A percentile compares a stretch with the other conserved stretches of the same genome.
phyloP scores from a whole-genome alignment of 1,140 invertebrate genomes.

The Homalodisca vitripennis region DNA sequence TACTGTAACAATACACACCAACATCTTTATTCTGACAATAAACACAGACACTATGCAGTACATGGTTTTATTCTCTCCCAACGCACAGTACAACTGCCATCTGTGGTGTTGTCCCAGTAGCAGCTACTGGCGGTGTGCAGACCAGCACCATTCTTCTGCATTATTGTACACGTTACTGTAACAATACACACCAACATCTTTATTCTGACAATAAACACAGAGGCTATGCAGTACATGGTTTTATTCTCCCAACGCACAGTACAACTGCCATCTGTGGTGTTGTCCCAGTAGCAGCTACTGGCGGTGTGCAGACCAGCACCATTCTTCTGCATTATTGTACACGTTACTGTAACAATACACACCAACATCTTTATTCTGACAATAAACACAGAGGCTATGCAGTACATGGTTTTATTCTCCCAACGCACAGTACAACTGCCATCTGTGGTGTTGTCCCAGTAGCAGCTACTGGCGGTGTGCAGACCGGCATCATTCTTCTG shows the following conservation, averaged over 20 bases:
- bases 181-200: too few relatives aligned
- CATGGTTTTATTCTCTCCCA: conserved; percentile 99
- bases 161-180: conserved; percentile 92
- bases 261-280: conserved; percentile 92
- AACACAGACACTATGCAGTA: conserved; percentile 96
- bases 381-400: too few relatives aligned
- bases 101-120: conserved; percentile 95
- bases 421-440: conserved; percentile 95
- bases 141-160: conserved; percentile 97
- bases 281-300: conserved; percentile 97
- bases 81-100: conserved; percentile 94
- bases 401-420: too few relatives aligned
- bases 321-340: conserved; percentile 98
- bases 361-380: too few relatives aligned
- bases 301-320: conserved; percentile 95
- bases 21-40: too few relatives aligned
- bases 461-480: conserved; percentile 95
- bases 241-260: conserved; percentile 99
- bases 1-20: too few relatives aligned
- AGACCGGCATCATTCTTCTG: conserved; percentile 97
- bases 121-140: conserved; percentile 96
- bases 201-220: too few relatives aligned
- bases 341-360: too few relatives aligned
- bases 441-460: conserved; percentile 96
- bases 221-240: conserved; percentile 97